Base-by-base conservation (phyloP, 2,888 invertebrate species). In the Adelphocoris suturalis region DNA sequence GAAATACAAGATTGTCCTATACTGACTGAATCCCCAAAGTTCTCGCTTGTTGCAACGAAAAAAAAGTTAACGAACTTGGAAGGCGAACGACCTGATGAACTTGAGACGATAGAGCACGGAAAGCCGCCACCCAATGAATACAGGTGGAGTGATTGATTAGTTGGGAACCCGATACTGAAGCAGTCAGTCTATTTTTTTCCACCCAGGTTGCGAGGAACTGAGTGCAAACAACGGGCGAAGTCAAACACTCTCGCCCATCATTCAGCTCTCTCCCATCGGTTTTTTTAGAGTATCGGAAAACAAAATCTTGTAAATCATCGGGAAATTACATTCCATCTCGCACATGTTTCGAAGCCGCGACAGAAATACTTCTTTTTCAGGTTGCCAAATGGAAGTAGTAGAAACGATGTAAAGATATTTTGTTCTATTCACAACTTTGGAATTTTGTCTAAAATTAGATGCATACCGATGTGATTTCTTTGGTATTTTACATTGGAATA, bases 61-160 rank as follows among this genome's bases (percentile, higher is more conserved):
- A 68, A 27, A 23, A 68, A 68, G 68, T 68, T 68, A 68, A 68
- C 68, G 23, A 68, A 68, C 68, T 68, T 23, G 11, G 23, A 68
- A 68, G 68, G 68, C 23, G 68, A 68, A 68, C 68, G 68, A 68
- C 68, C 68, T 23, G 68, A 68, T 68, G 68, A 68, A 68, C 68
- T 68, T 68, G 68, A 68, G 68, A 68, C 68, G 68, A 68, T 68
- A 68, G 23, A 23, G 68, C 68, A 68, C 68, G 68, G 68, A 68
- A 68, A 68, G 68, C 68, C 68, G 68, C 68, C 68, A 23, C 12
- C 68, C 23, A 68, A 23, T 68, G 27, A 23, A 23, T 68, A 68
- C 68, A 68, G 68, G 68, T 68, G 68, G 68, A 68, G 68, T 68
- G 68, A 68, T 68, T 68, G 68, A 68, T 68, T 68, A 68, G 68